phyloP scores from a whole-genome alignment of 2,797 vertebrate species.

The Alcedo quadribrachys region DNA sequence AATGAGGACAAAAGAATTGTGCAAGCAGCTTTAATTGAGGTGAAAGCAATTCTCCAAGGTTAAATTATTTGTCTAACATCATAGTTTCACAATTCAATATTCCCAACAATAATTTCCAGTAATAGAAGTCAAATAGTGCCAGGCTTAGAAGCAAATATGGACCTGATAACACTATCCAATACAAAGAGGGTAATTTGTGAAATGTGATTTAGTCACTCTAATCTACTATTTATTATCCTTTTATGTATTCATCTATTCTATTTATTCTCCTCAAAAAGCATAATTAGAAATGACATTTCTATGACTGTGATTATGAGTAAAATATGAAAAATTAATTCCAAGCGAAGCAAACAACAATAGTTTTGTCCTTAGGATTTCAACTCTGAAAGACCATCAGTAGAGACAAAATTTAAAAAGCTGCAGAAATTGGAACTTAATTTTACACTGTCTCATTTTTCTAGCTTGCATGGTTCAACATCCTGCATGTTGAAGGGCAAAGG shows the following conservation, averaged over 20 bases:
- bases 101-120: neutral
- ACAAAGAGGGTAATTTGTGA: neutral
- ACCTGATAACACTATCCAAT: neutral
- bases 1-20: neutral
- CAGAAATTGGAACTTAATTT: neutral
- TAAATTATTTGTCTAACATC: neutral
- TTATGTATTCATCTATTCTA: slow-evolving; percentile 25
- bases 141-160: neutral
- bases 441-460: neutral
- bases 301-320: neutral
- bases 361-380: slow-evolving; percentile 1
- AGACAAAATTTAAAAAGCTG: neutral
- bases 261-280: neutral
- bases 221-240: slow-evolving; percentile 3
- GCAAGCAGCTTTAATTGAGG: neutral
- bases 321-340: neutral
- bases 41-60: neutral
- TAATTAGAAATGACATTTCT: slow-evolving; percentile 24
- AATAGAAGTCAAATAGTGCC: neutral
- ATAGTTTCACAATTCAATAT: neutral
- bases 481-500: neutral
- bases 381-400: neutral
- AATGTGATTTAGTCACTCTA: slow-evolving; percentile 11
- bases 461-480: neutral
- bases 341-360: slow-evolving; percentile 22